Base-by-base conservation (phyloP, 2,888 invertebrate species). In the Rhaphigaster nebulosa region DNA sequence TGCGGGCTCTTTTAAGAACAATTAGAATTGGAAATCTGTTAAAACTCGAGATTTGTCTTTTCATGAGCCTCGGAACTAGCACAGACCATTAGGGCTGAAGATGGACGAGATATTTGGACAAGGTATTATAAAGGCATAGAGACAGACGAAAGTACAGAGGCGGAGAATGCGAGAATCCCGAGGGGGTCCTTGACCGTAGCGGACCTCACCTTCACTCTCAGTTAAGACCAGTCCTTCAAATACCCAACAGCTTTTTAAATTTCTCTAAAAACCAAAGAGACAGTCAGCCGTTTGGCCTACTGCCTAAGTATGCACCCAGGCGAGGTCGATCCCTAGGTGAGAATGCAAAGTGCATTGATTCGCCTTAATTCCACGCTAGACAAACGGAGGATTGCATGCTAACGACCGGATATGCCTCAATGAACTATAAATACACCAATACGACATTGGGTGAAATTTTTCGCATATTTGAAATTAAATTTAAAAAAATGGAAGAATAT, bases 171-270 rank as follows among this genome's bases (percentile, higher is more conserved):
- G 80, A 41, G 38, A 41, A 80, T 80, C 38, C 29, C 12, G 20
- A 20, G 41, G 1, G 45, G 84, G 41, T 84, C 84, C 84, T 84
- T 84, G 84, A 84, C 84, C 84, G 84, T 84, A 45, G 45, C 45
- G 45, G 84, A n/a, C 26, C 45, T n/a, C 45, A n/a, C 84, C n/a
- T 50, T 84, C 45, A 41, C 84, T 45, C 45, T 84, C 84, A 13
- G 26, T 15, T 15, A 10, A 8, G 6, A 38, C 45, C 45, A 13
- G 18, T 84, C 84, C 45, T 50, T 84, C 84, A 84, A 84, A 84
- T 84, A 84, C 45, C 41, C 84, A 3, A n/a, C 84, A 26, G 6
- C n/a, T 18, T 84, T 45, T 45, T 45, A 84, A 84, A 84, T 84
- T 45, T 84, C 26, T 84, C 45, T 84, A 84, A 84, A 84, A 45